phyloP scores from a whole-genome alignment of 1,140 invertebrate species.

The Anastatus disparis region DNA sequence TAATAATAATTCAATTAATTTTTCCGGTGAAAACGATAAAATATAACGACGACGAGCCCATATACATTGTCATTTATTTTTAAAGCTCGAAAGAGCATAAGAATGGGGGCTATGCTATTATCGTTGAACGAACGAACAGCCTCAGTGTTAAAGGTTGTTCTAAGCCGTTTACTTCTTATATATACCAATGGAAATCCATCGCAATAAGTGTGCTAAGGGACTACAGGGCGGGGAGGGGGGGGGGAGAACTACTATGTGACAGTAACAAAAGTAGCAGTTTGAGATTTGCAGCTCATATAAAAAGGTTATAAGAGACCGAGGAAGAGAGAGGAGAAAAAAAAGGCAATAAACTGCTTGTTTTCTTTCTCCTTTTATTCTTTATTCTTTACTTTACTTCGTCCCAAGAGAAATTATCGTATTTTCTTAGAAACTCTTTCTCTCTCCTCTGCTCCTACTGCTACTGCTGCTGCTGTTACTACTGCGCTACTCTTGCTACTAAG shows the following conservation, averaged over 20 bases:
- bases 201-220: conserved; percentile 11
- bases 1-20: no score
- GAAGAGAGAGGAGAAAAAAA: conserved; percentile 28
- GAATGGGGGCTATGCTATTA: neutral
- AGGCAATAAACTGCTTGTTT: conserved; percentile 21
- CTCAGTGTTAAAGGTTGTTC: neutral
- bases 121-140: no score
- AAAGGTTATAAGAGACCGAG: conserved; percentile 12
- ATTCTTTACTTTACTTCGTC: conserved; percentile 18
- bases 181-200: neutral
- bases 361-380: neutral
- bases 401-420: conserved; percentile 50
- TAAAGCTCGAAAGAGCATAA: neutral
- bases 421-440: neutral
- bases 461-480: no score
- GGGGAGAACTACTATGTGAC: neutral
- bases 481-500: neutral
- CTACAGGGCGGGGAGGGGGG: neutral
- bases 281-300: conserved; percentile 33
- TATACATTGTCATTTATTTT: no score
- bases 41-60: no score
- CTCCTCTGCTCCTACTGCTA: neutral
- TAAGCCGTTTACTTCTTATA: neutral
- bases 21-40: no score
- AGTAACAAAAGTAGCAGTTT: no score